A percentile compares a stretch with the other conserved stretches of the same genome.
These are phyloP conservation scores for Trachythela sp. DNA, from an alignment of 64 coral and sea anemone genomes.

Conservation along the genomic window DNA sequence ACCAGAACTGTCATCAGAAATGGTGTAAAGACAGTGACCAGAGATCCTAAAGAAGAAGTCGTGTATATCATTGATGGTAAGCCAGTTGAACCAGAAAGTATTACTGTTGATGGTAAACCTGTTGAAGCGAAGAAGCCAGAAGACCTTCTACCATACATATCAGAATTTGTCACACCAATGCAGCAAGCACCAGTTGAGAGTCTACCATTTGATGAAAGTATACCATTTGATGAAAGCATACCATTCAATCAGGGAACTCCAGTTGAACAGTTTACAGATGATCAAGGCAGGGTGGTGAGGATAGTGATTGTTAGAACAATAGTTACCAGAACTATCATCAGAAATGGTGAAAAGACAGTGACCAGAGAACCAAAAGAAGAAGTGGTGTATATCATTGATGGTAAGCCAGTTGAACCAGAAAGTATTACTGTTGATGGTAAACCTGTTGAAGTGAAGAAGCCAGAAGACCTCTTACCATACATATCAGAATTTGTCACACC, in stretches of 20 bases:
- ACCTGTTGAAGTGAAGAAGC: not conserved
- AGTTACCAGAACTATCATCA: constrained; percentile 23
- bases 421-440: not conserved
- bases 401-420: not conserved
- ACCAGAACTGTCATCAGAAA: constrained; percentile 20
- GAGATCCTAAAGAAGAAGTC: not conserved
- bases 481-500: not conserved
- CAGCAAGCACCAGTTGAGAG: not conserved
- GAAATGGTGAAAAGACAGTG: not conserved
- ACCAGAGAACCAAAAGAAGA: not conserved
- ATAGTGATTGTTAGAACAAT: constrained; percentile 21
- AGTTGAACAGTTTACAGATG: constrained; percentile 26
- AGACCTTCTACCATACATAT: not conserved
- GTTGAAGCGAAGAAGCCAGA: not conserved
- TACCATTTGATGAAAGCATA: constrained; percentile 20
- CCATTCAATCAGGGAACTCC: not conserved
- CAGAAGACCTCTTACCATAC: not conserved
- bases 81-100: not conserved
- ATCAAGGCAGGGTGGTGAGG: constrained; percentile 46
- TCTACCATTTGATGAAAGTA: constrained; percentile 4
- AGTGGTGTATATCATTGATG: not conserved
- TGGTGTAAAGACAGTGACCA: not conserved
- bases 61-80: not conserved
- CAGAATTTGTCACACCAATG: not conserved
- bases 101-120: not conserved